These are phyloP conservation scores for Galeopsomyia nigrocyanea DNA, from an alignment of 2,888 invertebrate genomes.

Conservation along the genomic window DNA sequence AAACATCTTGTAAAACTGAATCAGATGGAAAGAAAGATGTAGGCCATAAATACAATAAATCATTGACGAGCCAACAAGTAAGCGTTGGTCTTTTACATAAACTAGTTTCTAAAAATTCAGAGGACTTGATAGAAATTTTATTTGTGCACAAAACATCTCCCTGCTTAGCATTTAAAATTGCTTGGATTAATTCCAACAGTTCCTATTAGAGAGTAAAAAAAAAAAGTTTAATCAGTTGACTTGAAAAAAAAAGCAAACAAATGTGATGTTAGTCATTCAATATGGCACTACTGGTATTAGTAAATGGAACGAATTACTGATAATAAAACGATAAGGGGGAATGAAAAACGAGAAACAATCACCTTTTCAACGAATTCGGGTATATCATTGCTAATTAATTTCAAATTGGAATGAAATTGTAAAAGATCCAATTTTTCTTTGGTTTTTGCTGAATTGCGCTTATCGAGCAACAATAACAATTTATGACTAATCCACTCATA, in stretches of 20 bases:
- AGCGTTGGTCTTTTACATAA: conserved; percentile 68
- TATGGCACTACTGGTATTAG: no score
- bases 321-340: background rate
- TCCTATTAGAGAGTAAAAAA: conserved; percentile 26
- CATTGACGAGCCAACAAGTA: conserved; percentile 59
- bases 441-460: conserved; percentile 42
- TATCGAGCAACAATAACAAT: conserved; percentile 51
- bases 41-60: conserved; percentile 58
- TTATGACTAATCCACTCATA: conserved; percentile 56
- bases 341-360: background rate
- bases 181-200: conserved; percentile 50
- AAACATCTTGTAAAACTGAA: conserved; percentile 58
- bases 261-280: no score
- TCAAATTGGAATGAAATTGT: conserved; percentile 51
- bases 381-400: conserved; percentile 50
- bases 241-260: background rate
- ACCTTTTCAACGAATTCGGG: conserved; percentile 50
- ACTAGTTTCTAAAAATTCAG: conserved; percentile 69
- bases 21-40: conserved; percentile 51
- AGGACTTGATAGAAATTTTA: conserved; percentile 64
- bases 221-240: background rate
- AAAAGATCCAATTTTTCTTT: conserved; percentile 50
- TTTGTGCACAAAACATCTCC: conserved; percentile 63
- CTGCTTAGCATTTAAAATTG: conserved; percentile 44
- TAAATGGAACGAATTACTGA: background rate